phyloP scores from a whole-genome alignment of 2,888 invertebrate species.

The Syrista parreyssii region DNA sequence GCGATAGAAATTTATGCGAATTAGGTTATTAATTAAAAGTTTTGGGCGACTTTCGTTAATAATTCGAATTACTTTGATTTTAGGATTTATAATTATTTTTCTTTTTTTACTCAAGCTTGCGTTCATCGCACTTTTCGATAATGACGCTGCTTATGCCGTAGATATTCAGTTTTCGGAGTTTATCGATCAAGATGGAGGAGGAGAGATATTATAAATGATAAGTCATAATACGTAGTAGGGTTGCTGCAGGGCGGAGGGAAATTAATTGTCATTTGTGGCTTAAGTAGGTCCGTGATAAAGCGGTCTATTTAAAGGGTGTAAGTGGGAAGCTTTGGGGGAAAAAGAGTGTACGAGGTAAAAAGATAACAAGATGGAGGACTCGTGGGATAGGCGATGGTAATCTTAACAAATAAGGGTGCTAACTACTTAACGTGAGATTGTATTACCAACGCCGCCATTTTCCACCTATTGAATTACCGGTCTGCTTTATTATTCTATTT shows the following conservation, averaged over 20 bases:
- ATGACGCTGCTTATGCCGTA: too few species aligned
- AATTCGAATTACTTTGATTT: too few species aligned
- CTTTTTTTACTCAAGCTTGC: too few species aligned
- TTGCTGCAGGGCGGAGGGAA: not conserved
- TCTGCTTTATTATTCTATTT: not conserved
- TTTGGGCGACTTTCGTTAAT: too few species aligned
- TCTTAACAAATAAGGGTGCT: conserved; percentile 9
- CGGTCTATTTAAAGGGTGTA: not conserved
- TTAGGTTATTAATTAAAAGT: too few species aligned
- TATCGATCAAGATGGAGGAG: not conserved
- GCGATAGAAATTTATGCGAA: too few species aligned
- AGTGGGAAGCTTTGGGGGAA: not conserved
- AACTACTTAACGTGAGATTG: not conserved
- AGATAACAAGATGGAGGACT: not conserved
- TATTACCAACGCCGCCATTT: not conserved
- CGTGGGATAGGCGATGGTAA: conserved; percentile 9
- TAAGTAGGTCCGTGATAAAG: not conserved
- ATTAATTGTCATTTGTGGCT: not conserved
- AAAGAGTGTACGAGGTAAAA: not conserved
- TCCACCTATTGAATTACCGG: not conserved
- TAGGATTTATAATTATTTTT: too few species aligned
- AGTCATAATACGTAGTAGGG: not conserved
- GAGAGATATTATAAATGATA: not conserved
- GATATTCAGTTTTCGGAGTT: not conserved
- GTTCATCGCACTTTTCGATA: too few species aligned